Base-by-base conservation (phyloP, 35 echinoderm and acorn worm species). In the Hemicentrotus pulcherrimus region DNA sequence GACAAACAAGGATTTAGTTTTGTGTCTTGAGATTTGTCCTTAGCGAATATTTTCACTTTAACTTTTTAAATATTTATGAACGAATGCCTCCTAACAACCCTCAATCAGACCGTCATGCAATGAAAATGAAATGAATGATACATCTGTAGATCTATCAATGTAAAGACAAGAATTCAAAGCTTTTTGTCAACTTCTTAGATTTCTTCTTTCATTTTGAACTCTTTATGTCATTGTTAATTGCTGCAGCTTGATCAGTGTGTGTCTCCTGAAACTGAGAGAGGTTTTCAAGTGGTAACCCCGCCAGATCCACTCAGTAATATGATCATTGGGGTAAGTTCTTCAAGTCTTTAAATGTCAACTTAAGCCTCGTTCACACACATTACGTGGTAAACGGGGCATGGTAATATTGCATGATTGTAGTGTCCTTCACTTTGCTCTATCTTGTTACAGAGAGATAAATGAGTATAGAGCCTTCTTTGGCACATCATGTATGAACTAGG, bases 281-380 rank as follows among this genome's bases (percentile, higher is more conserved):
- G 32, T 47, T 90, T 90, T 90, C 88, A 45, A 15, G 88, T 90
- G 12, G 24, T 90, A 3, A 13, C 32, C 32, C 88, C 32, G 88
- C 88, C 88, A 47, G 88, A 90, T 90, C 32, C 88, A 19, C 32
- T 90, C 46, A 47, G 88, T 47, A 90, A 47, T 47, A 90, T 90
- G 88, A 90, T 90, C 88, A 90, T 45, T 90, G 88, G 88, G 32
- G 88, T 90, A 47, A 90, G 88, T n/a, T n/a, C 65, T 78, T 70
- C 61, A 70, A 70, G 24, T 24, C 61, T 70, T 6, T 70, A 24
- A 70, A 24, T 70, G 61, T 24, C 22, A 28, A 19, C 24, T 70
- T 70, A 41, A 19, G 61, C 61, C 61, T 28, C 65, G 6, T 78
- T 78, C 65, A 78, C 7, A 3, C 22, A n/a, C 4, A 28, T 5